Percentiles rank a stretch among this genome's conserved stretches.
Evolutionary conservation across 2,797 vertebrate species (phyloP).

Genomic region (Okamejei kenojei): DNA sequence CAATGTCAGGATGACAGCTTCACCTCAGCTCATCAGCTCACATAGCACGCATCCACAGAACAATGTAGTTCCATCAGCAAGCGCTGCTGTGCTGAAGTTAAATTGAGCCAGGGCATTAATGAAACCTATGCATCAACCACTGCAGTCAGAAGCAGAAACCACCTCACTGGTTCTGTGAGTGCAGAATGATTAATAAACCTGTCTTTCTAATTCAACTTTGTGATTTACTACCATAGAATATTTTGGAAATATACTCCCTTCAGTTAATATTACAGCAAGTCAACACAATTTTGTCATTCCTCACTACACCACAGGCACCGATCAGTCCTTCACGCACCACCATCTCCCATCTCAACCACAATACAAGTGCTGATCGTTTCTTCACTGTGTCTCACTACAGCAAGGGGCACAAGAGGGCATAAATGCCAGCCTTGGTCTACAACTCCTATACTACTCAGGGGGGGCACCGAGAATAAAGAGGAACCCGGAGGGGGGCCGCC

Average conservation of each 20-base stretch:
- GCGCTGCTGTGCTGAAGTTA: not conserved
- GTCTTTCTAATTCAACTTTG: not conserved
- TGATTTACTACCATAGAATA: not conserved
- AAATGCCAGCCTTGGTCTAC: too few relatives aligned
- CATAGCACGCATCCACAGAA: not conserved
- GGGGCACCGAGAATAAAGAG: too few relatives aligned
- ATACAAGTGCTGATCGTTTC: too few relatives aligned
- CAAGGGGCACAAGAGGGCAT: too few relatives aligned
- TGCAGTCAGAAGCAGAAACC: not conserved
- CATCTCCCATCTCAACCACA: too few relatives aligned
- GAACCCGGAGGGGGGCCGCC: too few relatives aligned
- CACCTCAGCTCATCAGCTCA: not conserved
- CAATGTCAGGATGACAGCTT: not conserved
- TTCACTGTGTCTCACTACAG: too few relatives aligned
- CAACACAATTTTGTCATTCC: not conserved
- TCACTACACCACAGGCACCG: too few relatives aligned
- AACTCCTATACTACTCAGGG: too few relatives aligned
- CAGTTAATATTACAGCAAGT: constrained; percentile 1
- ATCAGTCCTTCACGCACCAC: too few relatives aligned
- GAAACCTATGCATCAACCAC: constrained; percentile 9
- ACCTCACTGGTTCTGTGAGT: not conserved
- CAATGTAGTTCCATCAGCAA: not conserved
- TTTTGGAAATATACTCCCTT: constrained; percentile 1
- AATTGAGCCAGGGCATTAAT: not conserved
- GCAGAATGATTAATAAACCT: constrained; percentile 11